Conservation (phyloP, 2,113 vertebrate species). For the Rafetus swinhoei region DNA sequence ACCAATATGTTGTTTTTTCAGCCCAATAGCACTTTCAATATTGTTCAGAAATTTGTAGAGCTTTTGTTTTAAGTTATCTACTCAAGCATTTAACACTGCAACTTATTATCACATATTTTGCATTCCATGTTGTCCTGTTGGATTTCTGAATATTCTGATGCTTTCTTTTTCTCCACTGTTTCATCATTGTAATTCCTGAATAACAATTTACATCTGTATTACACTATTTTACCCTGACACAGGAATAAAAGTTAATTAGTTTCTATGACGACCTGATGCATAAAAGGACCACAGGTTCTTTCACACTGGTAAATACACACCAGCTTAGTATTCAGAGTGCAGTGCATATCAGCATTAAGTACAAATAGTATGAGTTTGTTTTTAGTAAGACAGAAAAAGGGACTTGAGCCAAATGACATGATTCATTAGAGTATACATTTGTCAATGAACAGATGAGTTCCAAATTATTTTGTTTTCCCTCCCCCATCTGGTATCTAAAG, state of each 20-base stretch:
- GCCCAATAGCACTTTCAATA: slow-evolving; percentile 46
- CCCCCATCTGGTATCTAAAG: background rate
- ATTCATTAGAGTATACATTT: slow-evolving; percentile 58
- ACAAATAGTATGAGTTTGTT: slow-evolving; percentile 76
- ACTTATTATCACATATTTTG: slow-evolving; percentile 36
- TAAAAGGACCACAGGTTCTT: slow-evolving; percentile 78
- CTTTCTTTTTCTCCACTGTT: slow-evolving; percentile 59
- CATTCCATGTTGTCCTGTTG: slow-evolving; percentile 53
- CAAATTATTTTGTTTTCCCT: slow-evolving; percentile 38
- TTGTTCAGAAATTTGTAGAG: slow-evolving; percentile 39
- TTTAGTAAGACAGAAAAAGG: slow-evolving; percentile 68
- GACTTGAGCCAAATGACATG: slow-evolving; percentile 68
- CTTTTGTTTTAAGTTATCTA: slow-evolving; percentile 40
- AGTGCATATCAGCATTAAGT: slow-evolving; percentile 70
- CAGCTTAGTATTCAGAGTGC: slow-evolving; percentile 76
- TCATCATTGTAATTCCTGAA: slow-evolving; percentile 71
- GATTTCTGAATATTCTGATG: slow-evolving; percentile 67
- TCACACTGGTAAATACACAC: slow-evolving; percentile 77
- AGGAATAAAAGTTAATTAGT: slow-evolving; percentile 85
- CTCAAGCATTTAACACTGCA: slow-evolving; percentile 58
- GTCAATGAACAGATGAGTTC: slow-evolving; percentile 62
- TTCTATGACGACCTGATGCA: slow-evolving; percentile 82
- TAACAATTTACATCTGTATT: slow-evolving; percentile 77
- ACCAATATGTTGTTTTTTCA: slow-evolving; percentile 28
- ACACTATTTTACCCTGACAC: slow-evolving; percentile 74